A percentile compares a stretch with the other conserved stretches of the same genome.
Evolutionary conservation across 2,888 invertebrate species (phyloP).

Genomic region (Orthosia cruda): DNA sequence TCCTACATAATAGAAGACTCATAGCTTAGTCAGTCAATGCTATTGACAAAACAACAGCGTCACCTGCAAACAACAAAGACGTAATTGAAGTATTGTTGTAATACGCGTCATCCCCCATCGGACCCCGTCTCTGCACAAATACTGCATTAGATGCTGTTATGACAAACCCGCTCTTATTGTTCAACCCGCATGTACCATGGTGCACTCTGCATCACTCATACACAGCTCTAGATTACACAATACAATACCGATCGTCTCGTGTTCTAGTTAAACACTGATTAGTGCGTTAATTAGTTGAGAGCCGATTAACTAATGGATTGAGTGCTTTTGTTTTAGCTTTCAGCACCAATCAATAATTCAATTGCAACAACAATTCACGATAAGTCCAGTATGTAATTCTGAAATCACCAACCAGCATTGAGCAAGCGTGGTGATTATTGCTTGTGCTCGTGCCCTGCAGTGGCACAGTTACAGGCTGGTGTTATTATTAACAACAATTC

Average conservation of each 20-base stretch:
- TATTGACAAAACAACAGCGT: conserved; percentile 35
- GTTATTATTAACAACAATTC: background rate
- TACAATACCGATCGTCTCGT: conserved; percentile 20
- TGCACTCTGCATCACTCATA: background rate
- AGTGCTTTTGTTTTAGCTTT: background rate
- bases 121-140: background rate
- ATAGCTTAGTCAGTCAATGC: conserved; percentile 11
- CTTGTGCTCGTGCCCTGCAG: too few relatives aligned
- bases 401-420: too few relatives aligned
- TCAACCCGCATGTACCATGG: conserved; percentile 43
- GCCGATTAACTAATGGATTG: background rate
- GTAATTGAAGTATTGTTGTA: conserved; percentile 15
- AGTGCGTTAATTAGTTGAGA: background rate
- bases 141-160: conserved; percentile 17
- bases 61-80: conserved; percentile 31
- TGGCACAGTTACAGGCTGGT: too few relatives aligned
- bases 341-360: background rate
- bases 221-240: background rate
- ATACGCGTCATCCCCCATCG: background rate
- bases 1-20: background rate
- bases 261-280: conserved; percentile 15
- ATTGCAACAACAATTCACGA: background rate
- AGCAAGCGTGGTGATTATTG: too few relatives aligned
- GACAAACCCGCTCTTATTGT: conserved; percentile 40
- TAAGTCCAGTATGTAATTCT: too few relatives aligned